Evolutionary conservation across 2,113 vertebrate genomes (phyloP), one percentile per base, ranked within the genome.

Genomic region (Paratilapia polleni): DNA sequence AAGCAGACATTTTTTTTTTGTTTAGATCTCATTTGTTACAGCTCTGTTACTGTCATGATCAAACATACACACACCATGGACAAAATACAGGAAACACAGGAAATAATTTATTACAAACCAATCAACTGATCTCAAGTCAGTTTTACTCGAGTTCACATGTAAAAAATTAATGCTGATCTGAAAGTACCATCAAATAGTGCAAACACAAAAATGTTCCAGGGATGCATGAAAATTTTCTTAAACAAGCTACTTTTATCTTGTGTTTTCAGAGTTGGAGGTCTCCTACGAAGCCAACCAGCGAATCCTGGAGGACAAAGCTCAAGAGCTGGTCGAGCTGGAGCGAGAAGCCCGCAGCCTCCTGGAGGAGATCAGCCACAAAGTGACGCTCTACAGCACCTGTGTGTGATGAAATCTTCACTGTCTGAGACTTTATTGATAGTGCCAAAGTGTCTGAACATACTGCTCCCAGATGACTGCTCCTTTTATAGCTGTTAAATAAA

Each of bases 341-440:
- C 91, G 88, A 79, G 95, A 89, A 0, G 98, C 96, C 5, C 96
- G 94, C 12, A 92, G 86, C 8, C 91, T 98, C 22, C 94, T 99
- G 20, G 96, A 97, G 49, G 96, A 97, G 10, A 97, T 99, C 95
- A 97, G 97, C 90, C 93, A 97, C 77, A 97, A 97, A 90, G 97
- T 97, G 78, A 96, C 97, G 0, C 93, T 98, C 81, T 99, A 98
- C 19, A 99, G 98, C 94, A 98, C 97, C 58, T 99, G 98, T 88
- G 91, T 94, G 95, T 92, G 91, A 85, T 17, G 22, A 47, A 14
- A 62, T 19, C 24, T 13, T 36, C 15, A 28, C 8, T 43, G 24
- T 10, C 87, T 56, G 64, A 11, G 75, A 83, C 8, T 26, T 49
- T 36, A 52, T 52, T 52, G 10, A 73, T 38, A 58, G 77, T 4